A percentile compares a stretch with the other conserved stretches of the same genome.
These are phyloP conservation scores for Ardeotis arabs DNA, from an alignment of 2,113 vertebrate genomes.

Conservation along the genomic window DNA sequence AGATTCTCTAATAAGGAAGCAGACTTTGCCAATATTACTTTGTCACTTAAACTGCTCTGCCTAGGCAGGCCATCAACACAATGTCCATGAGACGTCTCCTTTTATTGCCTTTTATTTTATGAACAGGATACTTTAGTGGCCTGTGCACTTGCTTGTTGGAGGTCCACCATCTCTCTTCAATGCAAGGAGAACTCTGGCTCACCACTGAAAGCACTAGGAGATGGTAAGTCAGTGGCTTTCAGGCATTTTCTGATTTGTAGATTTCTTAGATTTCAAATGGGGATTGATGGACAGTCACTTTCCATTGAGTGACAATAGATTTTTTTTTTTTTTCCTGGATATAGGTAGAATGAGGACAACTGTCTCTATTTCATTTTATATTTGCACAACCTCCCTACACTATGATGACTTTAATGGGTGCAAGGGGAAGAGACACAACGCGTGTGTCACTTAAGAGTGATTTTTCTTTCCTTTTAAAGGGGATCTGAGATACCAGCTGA, in stretches of 20 bases:
- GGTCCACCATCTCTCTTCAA: not conserved
- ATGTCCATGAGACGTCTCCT: not conserved
- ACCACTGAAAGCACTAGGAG: not conserved
- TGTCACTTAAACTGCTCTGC: not conserved
- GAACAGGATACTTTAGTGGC: not conserved
- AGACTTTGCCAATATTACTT: not conserved
- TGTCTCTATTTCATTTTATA: not conserved
- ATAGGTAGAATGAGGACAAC: not conserved
- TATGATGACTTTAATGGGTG: not conserved
- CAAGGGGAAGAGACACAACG: not conserved
- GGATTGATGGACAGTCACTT: not conserved
- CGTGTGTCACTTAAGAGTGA: not conserved
- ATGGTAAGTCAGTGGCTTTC: not conserved
- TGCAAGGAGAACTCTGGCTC: not conserved
- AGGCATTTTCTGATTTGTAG: not conserved
- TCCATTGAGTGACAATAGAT: not conserved
- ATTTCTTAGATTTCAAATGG: not conserved
- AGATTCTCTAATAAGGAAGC: not conserved
- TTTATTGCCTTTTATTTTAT: not conserved
- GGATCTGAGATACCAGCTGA: not conserved
- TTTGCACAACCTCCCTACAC: not conserved
- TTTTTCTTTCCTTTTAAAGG: not conserved
- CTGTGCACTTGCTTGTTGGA: not conserved
- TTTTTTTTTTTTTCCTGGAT: not conserved
- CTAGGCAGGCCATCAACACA: not conserved